Conservation (phyloP, 2,888 invertebrate species). For the Trichopoda pennipes region DNA sequence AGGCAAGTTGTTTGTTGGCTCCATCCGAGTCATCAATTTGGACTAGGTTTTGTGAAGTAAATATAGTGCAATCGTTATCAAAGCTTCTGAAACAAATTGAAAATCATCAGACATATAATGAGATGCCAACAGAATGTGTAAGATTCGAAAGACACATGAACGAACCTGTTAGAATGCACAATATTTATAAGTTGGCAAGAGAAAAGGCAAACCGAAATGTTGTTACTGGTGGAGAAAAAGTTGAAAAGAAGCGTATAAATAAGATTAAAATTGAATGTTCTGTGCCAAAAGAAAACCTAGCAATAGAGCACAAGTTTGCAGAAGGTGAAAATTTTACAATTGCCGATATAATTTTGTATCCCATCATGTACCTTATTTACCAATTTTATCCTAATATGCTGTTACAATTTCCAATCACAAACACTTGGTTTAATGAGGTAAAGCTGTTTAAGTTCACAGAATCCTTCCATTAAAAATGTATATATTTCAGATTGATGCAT, state of each 20-base stretch:
- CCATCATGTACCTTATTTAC: conserved; percentile 85
- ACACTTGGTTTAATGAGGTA: conserved; percentile 84
- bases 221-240: not conserved
- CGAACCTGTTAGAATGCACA: conserved; percentile 92
- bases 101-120: conserved; percentile 73
- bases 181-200: conserved; percentile 88
- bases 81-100: conserved; percentile 79
- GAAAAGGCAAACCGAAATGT: conserved; percentile 81
- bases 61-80: conserved; percentile 84
- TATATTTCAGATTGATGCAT: conserved; percentile 74
- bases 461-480: not conserved
- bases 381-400: conserved; percentile 78
- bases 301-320: conserved; percentile 86
- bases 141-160: conserved; percentile 92
- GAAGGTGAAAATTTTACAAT: conserved; percentile 92
- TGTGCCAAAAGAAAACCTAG: conserved; percentile 76
- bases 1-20: conserved; percentile 89
- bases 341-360: conserved; percentile 90
- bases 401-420: conserved; percentile 83
- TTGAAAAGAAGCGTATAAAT: conserved; percentile 71
- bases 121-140: conserved; percentile 86
- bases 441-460: not conserved
- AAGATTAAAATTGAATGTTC: conserved; percentile 82
- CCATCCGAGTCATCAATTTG: conserved; percentile 92
- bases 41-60: conserved; percentile 96